Evolutionary conservation across 2,888 invertebrate species (phyloP).

Genomic region (Leucophenga maculata): DNA sequence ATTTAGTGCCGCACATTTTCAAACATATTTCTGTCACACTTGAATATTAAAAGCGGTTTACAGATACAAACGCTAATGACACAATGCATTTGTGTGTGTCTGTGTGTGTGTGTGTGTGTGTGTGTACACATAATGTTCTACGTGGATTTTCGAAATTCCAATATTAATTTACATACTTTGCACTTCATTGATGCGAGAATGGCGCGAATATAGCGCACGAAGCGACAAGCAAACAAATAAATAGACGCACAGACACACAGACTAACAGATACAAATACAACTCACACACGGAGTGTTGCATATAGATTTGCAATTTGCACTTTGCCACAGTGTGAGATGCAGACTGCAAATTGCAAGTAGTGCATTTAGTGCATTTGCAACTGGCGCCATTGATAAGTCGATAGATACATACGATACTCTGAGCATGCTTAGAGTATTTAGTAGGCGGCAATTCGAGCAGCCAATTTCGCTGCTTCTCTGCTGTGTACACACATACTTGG

Average conservation of each 20-base stretch:
- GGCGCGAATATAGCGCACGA: background rate
- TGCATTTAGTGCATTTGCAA: too few relatives aligned
- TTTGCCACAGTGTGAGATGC: background rate
- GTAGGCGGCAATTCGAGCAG: too few relatives aligned
- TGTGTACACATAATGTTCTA: background rate
- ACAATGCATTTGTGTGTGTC: background rate
- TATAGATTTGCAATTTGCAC: background rate
- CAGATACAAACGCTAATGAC: too few relatives aligned
- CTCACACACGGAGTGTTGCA: background rate
- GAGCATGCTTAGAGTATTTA: too few relatives aligned
- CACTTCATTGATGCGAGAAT: conserved; percentile 47
- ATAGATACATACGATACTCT: too few relatives aligned
- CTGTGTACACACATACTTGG: background rate
- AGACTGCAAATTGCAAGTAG: background rate
- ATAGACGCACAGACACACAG: background rate
- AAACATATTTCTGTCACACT: too few relatives aligned
- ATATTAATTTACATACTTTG: conserved; percentile 57
- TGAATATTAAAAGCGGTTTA: too few relatives aligned
- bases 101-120: conserved; percentile 2
- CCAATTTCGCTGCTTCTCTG: conserved; percentile 14
- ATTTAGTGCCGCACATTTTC: too few relatives aligned
- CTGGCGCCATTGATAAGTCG: too few relatives aligned
- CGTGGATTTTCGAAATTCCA: conserved; percentile 55
- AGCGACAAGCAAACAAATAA: background rate
- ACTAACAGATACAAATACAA: background rate